Base-by-base conservation (phyloP, 2,113 vertebrate genomes). In the Brachyhypopomus gauderio region DNA sequence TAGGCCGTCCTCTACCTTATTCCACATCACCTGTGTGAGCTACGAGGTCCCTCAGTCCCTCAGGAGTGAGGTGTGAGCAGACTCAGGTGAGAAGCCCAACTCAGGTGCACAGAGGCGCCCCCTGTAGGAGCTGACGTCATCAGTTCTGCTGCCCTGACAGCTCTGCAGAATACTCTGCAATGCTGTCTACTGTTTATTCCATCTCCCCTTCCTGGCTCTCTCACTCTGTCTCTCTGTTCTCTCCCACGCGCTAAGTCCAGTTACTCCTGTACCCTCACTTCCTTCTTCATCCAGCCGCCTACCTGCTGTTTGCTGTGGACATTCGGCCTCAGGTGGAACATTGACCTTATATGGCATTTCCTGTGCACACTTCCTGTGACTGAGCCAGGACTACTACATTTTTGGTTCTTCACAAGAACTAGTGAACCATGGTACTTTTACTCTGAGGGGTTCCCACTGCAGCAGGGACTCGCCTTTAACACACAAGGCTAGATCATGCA, bases 281-380 rank as follows among this genome's bases (percentile, higher is more conserved):
- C 63, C 62, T 67, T 81, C 45, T 81, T 69, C 79, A 75, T n/a
- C 72, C 72, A 75, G 34, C 72, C 72, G 11, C 79, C 79, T 63
- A 81, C 72, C 79, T 59, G 60, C 69, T 69, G 72, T 81, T 72
- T 81, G 72, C 79, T 75, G 27, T 67, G 59, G 71, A n/a, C 58
- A 75, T 19, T 81, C 79, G 19, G 72, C 48, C 60, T 41, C 60
- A 81, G 79, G 79, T 81, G 67, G 60, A 74, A 66, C 5, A 9
- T 22, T 23, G 20, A 8, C 72, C 71, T 56, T 64, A 73, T 60
- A 80, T 52, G 55, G 59, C 45, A 23, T 59, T 81, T 75, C 72
- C 79, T 59, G 4, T 4, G 5, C 36, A 27, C 30, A 75, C 72
- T 81, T 81, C 72, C 52, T 38, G 52, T 59, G 56, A 67, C 9